These are phyloP conservation scores for Clarias gariepinus DNA, from an alignment of 2,113 vertebrate genomes.

Conservation along the genomic window DNA sequence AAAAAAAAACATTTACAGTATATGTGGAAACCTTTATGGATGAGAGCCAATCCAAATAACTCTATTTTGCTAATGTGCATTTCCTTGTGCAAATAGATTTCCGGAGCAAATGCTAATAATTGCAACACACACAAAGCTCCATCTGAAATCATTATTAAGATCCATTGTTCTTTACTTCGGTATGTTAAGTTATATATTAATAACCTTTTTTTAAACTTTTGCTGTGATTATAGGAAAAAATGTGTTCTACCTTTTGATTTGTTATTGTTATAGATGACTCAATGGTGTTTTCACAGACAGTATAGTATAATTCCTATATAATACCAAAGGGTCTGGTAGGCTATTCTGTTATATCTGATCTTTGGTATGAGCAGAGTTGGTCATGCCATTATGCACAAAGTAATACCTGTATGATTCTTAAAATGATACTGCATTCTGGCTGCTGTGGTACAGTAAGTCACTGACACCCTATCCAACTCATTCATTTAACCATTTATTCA, in stretches of 20 bases:
- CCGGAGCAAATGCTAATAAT: neutral
- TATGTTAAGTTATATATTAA: neutral
- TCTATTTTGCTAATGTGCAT: neutral
- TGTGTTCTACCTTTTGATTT: conserved; percentile 52
- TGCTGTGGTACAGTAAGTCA: no score
- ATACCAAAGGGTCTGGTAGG: no score
- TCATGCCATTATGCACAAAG: no score
- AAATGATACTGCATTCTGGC: no score
- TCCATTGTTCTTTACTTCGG: neutral
- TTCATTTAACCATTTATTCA: no score
- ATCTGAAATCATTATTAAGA: neutral
- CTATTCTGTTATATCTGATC: no score
- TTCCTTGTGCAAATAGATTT: neutral
- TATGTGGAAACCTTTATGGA: neutral
- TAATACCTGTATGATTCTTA: no score
- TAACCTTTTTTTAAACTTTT: neutral
- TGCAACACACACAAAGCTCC: neutral
- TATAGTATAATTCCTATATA: no score
- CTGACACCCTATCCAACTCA: no score
- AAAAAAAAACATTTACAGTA: neutral
- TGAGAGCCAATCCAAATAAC: neutral
- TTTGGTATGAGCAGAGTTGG: no score
- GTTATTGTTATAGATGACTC: conserved; percentile 21
- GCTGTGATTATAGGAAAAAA: no score
- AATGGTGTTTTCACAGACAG: no score